Conservation (phyloP, 2,888 invertebrate genomes). For the Leistus spinibarbis region DNA sequence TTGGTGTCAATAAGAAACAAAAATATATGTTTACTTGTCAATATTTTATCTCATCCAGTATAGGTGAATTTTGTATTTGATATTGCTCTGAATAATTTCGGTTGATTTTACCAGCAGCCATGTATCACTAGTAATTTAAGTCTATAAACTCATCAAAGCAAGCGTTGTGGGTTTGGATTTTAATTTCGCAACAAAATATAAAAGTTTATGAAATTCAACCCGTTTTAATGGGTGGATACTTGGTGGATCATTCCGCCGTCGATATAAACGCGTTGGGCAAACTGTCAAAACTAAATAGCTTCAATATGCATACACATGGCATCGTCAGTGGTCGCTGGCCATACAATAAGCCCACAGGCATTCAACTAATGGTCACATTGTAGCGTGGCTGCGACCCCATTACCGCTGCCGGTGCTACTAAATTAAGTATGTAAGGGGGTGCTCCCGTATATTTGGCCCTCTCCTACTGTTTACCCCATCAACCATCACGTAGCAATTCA, state of each 20-base stretch:
- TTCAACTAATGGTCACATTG: slow-evolving; percentile 45
- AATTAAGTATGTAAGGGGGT: slow-evolving; percentile 42
- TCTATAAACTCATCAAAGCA: too few relatives aligned
- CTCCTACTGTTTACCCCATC: neutral
- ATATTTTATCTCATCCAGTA: too few relatives aligned
- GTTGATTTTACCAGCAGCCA: too few relatives aligned
- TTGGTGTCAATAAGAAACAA: too few relatives aligned
- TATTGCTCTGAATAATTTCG: too few relatives aligned
- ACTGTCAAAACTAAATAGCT: slow-evolving; percentile 8
- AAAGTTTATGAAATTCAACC: neutral
- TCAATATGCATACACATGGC: slow-evolving; percentile 23
- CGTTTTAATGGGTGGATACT: neutral
- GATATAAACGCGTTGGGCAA: slow-evolving; percentile 36
- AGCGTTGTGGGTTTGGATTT: neutral
- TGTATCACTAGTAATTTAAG: too few relatives aligned
- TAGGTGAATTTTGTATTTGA: too few relatives aligned
- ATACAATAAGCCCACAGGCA: slow-evolving; percentile 43
- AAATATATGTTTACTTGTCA: too few relatives aligned
- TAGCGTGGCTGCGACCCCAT: slow-evolving; percentile 42
- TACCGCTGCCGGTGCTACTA: slow-evolving; percentile 41
- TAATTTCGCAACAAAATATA: neutral
- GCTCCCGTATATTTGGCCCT: neutral
- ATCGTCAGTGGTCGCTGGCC: slow-evolving; percentile 41
- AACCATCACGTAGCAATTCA: neutral
- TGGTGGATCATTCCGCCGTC: neutral